Percentiles rank a stretch among this genome's conserved stretches.
Evolutionary conservation across 37 sponge, comb jelly and placozoan genomes (phyloP).

Genomic region (Chondrilla cf. caribensis): DNA sequence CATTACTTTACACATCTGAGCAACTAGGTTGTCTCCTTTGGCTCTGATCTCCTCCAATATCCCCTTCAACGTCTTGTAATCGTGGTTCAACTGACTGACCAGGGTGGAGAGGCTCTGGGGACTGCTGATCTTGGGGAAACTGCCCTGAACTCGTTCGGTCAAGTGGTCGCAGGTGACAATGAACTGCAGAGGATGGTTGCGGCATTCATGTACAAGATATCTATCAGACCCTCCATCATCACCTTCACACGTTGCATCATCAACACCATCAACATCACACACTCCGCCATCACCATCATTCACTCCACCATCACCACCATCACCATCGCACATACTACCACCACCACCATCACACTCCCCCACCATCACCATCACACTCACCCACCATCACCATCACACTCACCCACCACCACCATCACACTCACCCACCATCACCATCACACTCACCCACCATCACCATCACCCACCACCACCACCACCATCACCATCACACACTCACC

Average conservation of each 20-base stretch:
- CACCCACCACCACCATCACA: background rate
- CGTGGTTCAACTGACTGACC: constrained; percentile 21
- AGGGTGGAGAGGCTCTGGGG: background rate
- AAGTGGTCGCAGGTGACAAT: background rate
- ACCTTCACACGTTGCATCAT: too few relatives aligned
- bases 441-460: background rate
- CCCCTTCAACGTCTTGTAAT: background rate
- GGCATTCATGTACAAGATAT: constrained; percentile 21
- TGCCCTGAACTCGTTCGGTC: constrained; percentile 16
- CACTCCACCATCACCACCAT: background rate
- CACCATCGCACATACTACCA: background rate
- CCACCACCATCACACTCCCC: background rate
- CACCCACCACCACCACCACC: background rate
- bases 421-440: background rate
- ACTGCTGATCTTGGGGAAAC: background rate
- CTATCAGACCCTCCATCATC: background rate
- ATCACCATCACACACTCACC: constrained; percentile 7
- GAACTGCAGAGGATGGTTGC: background rate
- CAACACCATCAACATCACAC: background rate
- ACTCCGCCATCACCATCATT: background rate
- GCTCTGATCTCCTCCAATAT: background rate
- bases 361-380: background rate
- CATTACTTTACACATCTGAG: background rate
- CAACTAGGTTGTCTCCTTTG: background rate
- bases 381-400: background rate